Evolutionary conservation across 2,797 vertebrate genomes (phyloP).

Genomic region (Lophotriccus pileatus): DNA sequence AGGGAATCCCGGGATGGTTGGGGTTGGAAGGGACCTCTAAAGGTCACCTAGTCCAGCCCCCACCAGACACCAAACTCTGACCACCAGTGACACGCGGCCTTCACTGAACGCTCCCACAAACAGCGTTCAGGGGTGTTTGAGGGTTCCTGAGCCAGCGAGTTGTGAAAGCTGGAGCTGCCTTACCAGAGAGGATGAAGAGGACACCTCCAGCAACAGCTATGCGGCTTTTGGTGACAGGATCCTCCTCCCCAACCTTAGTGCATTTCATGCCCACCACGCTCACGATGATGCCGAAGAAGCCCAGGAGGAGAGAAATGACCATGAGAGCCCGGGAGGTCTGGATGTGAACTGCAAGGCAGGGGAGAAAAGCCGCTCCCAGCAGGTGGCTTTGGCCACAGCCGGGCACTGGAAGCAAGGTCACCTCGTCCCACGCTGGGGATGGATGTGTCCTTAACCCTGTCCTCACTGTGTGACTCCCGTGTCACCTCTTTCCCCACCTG

Average conservation of each 20-base stretch:
- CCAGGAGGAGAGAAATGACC: constrained; percentile 93
- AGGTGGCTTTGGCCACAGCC: not conserved
- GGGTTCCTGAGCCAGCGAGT: not conserved
- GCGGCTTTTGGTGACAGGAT: constrained; percentile 87
- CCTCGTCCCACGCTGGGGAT: not conserved
- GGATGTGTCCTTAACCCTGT: not conserved
- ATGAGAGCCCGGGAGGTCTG: constrained; percentile 95
- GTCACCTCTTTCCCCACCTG: not conserved
- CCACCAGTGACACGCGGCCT: not conserved
- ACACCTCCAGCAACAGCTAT: constrained; percentile 88
- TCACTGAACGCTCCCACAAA: not conserved
- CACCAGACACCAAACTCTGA: fast-evolving
- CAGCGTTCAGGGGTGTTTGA: not conserved
- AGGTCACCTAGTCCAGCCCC: not conserved
- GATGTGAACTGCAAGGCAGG: constrained; percentile 83
- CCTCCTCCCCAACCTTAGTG: constrained; percentile 94
- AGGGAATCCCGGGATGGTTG: not conserved
- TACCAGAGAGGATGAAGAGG: constrained; percentile 92
- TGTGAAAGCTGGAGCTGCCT: not conserved
- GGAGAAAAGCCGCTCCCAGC: not conserved
- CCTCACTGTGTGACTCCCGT: fast-evolving
- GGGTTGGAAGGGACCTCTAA: not conserved
- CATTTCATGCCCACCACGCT: constrained; percentile 98
- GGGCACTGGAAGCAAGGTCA: not conserved
- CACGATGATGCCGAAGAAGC: constrained; percentile 90